These are phyloP conservation scores for Ambastaia sidthimunki DNA, from an alignment of 2,797 vertebrate genomes.

Conservation along the genomic window DNA sequence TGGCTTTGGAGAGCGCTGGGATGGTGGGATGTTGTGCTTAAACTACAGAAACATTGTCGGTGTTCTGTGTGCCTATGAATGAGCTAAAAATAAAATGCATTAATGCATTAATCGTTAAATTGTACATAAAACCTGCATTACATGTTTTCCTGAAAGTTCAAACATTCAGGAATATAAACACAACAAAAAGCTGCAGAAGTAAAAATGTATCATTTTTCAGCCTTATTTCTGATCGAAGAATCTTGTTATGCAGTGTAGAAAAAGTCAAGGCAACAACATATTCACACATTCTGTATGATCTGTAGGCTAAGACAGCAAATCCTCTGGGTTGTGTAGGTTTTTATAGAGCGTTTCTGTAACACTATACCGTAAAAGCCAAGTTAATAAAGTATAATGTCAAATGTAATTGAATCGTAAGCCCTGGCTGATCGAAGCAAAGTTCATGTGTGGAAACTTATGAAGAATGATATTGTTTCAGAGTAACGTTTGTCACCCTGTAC, in stretches of 20 bases:
- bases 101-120: neutral
- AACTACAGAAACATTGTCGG: neutral
- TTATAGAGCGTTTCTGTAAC: slow-evolving; percentile 3
- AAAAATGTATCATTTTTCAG: no score
- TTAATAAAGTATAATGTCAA: slow-evolving; percentile 52
- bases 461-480: slow-evolving; percentile 21
- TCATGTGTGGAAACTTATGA: slow-evolving; percentile 33
- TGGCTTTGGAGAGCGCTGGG: no score
- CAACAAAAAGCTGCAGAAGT: neutral
- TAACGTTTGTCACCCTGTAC: slow-evolving; percentile 14
- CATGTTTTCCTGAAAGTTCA: neutral
- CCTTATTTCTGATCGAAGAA: neutral
- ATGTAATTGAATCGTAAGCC: slow-evolving; percentile 43
- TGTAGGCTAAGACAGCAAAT: neutral
- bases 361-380: neutral
- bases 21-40: no score
- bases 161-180: neutral
- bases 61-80: neutral
- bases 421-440: slow-evolving; percentile 14
- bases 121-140: neutral
- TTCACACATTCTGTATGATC: neutral
- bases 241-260: neutral
- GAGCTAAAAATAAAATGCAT: neutral
- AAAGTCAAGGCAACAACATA: neutral
- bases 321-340: slow-evolving; percentile 7